phyloP scores from a whole-genome alignment of 1,140 invertebrate species.

The Drosophila malerkotliana region DNA sequence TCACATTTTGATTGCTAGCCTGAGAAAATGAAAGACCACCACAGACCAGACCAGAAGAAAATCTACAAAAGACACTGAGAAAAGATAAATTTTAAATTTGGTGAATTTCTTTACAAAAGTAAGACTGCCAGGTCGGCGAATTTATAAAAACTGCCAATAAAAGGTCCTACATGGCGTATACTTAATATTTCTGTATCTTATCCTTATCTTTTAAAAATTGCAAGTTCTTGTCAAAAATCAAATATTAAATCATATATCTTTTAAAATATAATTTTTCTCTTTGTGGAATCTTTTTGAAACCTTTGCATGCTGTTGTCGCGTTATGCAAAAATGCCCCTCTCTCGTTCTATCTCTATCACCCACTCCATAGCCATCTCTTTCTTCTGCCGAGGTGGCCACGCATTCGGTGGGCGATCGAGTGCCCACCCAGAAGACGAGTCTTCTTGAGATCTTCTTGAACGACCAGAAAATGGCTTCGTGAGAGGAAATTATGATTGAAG shows the following conservation, averaged over 20 bases:
- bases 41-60: conserved; percentile 17
- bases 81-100: not conserved
- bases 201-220: not conserved
- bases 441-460: conserved; percentile 15
- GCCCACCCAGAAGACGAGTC: conserved; percentile 67
- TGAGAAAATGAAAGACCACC: conserved; percentile 70
- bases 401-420: conserved; percentile 36
- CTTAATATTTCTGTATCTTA: not conserved
- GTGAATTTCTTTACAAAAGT: too few relatives aligned
- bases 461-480: conserved; percentile 18
- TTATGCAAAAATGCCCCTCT: conserved; percentile 64
- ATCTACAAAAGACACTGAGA: conserved; percentile 5
- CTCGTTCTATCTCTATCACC: conserved; percentile 7
- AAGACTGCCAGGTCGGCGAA: too few relatives aligned
- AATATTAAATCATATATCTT: not conserved
- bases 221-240: not conserved
- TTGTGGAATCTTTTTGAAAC: conserved; percentile 24
- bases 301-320: conserved; percentile 66
- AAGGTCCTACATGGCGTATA: not conserved
- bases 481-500: conserved; percentile 1
- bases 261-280: not conserved
- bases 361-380: not conserved
- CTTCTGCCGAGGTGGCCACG: conserved; percentile 31
- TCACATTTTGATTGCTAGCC: conserved; percentile 61
- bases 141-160: too few relatives aligned